Base-by-base conservation (phyloP, 2,113 vertebrate genomes). In the Austrofundulus limnaeus region DNA sequence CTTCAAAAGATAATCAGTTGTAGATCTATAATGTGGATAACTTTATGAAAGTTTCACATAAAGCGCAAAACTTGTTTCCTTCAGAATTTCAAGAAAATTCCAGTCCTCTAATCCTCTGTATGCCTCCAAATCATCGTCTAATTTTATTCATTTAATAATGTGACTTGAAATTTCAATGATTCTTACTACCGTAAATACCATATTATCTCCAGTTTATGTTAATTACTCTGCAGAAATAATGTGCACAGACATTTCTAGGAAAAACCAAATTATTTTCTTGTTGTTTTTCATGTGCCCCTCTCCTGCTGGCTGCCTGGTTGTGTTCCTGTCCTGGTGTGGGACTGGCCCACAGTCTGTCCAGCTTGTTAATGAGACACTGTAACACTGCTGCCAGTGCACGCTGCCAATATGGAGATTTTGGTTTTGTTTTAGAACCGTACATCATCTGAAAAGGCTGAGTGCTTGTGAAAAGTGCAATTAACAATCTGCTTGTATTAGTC, bases 161-260 rank as follows among this genome's bases (percentile, higher is more conserved):
- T 74, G 69, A 47, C 69, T 49, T 51, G 48, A 56, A 83, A 78
- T 82, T 66, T 43, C 48, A 75, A 59, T 2, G 23, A 54, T 53
- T 52, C 63, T 24, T 48, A 15, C 62, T 51, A 16, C 71, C 82
- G 66, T 83, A 84, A 80, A 88, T 85, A 80, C 48, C 20, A 70
- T 59, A 81, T 84, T 77, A 83, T 85, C 62, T 86, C 41, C 69
- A 68, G 66, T 78, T 87, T 41, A 66, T 78, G 75, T 90, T 89
- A 81, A 88, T 87, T 85, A 80, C 85, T 80, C 76, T 74, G 67
- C 76, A 77, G 49, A 54, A 80, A 70, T 69, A 66, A 63, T 72
- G 28, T 45, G 25, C 19, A 1, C 9, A 7, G 49, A 52, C 52
- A 60, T 80, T 79, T 17, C 21, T 34, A 46, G 39, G 42, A 51